Evolutionary conservation across 64 coral and sea anemone species (phyloP), one percentile per base, ranked within the genome.

Genomic region (Platygyra sinensis): DNA sequence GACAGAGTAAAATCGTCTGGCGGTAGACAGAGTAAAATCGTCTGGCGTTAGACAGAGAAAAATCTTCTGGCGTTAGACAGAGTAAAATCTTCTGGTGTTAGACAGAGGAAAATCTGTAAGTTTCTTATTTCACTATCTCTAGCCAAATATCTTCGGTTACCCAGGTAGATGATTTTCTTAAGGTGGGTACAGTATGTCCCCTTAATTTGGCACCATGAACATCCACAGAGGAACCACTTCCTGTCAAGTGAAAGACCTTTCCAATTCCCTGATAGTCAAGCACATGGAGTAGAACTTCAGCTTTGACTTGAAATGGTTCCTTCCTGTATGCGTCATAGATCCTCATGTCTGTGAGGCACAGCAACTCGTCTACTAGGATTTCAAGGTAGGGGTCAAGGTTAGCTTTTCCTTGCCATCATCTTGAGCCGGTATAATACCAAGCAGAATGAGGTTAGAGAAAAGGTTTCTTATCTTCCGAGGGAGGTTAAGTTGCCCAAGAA

Each of bases 251-350:
- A 30, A 87, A 87, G 16, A 92, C 73, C 74, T 92, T 86, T 0
- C 90, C 73, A 31, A 92, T 10, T 9, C 90, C 90, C 72, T 86
- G 90, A 16, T n/a, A 92, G 49, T 92, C 82, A 32, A 80, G 62
- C 2, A 90, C 49, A 38, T 73, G 60, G 13, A 90, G 2, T 42
- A 90, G 7, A 5, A 90, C 24, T 38, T 90, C 28, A 2, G 82
- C 78, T 32, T 90, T 90, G 16, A 52, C 46, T 15, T 90, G 38
- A 60, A 92, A 92, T 7, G 83, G 74, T 50, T 72, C 82, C 60
- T 57, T 32, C 36, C 67, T 22, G 90, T 86, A 92, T 12, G 55
- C 61, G 71, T 92, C 82, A 92, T 71, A 92, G 2, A 79, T 49
- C 29, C 62, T 88, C 24, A 18, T 30, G 11, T 38, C 4, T n/a